Conservation (phyloP, 2,797 vertebrate genomes). For the Hippopotamyrus pictus region DNA sequence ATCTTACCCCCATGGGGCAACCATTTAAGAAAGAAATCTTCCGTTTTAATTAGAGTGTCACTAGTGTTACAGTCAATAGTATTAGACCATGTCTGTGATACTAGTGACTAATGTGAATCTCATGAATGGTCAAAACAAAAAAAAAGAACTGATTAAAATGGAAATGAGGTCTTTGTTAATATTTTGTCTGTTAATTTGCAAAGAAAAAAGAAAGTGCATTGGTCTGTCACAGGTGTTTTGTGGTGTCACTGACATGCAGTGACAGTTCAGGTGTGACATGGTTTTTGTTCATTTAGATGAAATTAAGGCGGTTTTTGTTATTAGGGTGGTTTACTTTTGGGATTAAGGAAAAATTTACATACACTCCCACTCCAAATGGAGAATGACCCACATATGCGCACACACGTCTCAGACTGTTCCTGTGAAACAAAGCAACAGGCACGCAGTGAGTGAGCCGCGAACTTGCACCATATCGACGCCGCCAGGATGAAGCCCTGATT, state of each 20-base stretch:
- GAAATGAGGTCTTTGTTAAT: background rate
- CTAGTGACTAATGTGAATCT: background rate
- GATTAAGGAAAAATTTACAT: background rate
- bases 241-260: background rate
- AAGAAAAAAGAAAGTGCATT: background rate
- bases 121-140: background rate
- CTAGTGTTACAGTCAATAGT: background rate
- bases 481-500: background rate
- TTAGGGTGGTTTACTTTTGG: background rate
- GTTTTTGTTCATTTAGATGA: background rate
- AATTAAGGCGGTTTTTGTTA: background rate
- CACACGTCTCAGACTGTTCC: background rate
- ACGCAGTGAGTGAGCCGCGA: background rate
- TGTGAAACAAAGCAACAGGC: background rate
- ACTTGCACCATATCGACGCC: background rate
- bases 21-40: background rate
- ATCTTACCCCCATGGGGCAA: background rate
- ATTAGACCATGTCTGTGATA: background rate
- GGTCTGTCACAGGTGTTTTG: background rate
- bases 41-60: background rate
- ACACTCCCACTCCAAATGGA: background rate
- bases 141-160: background rate
- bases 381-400: background rate
- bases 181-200: background rate
- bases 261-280: background rate